Evolutionary conservation across 2,888 invertebrate genomes (phyloP).

Genomic region (Drosophila meridionalis): DNA sequence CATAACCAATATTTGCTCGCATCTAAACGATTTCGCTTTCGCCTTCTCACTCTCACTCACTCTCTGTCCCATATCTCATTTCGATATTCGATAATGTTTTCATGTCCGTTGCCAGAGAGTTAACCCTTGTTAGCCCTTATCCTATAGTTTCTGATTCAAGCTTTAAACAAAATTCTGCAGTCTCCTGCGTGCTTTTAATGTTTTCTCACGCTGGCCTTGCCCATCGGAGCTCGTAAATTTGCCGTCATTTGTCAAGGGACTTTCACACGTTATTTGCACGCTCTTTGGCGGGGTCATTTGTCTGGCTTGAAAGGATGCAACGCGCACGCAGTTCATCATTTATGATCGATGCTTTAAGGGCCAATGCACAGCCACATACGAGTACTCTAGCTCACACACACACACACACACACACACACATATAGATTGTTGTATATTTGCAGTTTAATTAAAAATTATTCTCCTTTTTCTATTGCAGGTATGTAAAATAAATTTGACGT

Average conservation of each 20-base stretch:
- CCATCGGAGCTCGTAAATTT: slow-evolving; percentile 37
- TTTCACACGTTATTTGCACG: slow-evolving; percentile 53
- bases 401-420: slow-evolving; percentile 2
- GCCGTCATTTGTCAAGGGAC: slow-evolving; percentile 51
- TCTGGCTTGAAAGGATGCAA: slow-evolving; percentile 58
- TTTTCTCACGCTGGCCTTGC: slow-evolving; percentile 23
- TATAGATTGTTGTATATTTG: background rate
- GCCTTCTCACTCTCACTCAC: background rate
- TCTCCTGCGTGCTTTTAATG: slow-evolving; percentile 10
- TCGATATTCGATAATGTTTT: slow-evolving; percentile 63
- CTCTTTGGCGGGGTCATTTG: slow-evolving; percentile 62
- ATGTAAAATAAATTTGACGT: slow-evolving; percentile 34
- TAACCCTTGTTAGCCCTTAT: slow-evolving; percentile 3
- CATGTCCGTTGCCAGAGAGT: slow-evolving; percentile 46
- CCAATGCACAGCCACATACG: slow-evolving; percentile 1
- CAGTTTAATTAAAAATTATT: background rate
- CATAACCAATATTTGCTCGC: slow-evolving; percentile 18
- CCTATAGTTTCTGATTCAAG: slow-evolving; percentile 50
- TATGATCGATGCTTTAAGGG: slow-evolving; percentile 68
- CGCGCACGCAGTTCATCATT: slow-evolving; percentile 58
- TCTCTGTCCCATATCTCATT: slow-evolving; percentile 39
- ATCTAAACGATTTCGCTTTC: slow-evolving; percentile 20
- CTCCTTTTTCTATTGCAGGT: slow-evolving; percentile 55
- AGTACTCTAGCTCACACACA: background rate
- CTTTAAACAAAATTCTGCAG: slow-evolving; percentile 11